phyloP scores from a whole-genome alignment of 2,113 vertebrate species.

The Sinocyclocheilus anshuiensis region DNA sequence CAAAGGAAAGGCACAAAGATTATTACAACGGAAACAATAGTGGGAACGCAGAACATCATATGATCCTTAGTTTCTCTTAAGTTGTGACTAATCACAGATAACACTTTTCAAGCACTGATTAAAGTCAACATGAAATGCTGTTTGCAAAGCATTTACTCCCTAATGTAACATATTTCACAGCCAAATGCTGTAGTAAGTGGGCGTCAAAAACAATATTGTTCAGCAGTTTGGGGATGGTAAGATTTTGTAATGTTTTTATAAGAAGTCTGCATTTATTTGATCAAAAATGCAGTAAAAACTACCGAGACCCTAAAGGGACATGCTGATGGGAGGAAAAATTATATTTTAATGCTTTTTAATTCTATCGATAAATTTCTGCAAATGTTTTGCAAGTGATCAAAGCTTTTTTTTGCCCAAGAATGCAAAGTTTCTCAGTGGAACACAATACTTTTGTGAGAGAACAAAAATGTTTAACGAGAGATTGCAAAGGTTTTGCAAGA shows the following conservation, averaged over 20 bases:
- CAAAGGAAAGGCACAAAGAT: conserved; percentile 39
- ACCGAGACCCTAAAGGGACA: not conserved
- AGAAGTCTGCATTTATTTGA: not conserved
- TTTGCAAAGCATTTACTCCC: not conserved
- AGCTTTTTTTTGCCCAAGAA: conserved; percentile 16
- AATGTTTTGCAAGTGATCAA: conserved; percentile 34
- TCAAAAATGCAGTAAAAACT: not conserved
- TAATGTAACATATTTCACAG: not conserved
- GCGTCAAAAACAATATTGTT: not conserved
- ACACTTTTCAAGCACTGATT: not conserved
- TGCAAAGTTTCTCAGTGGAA: too few species aligned
- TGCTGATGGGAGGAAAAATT: not conserved
- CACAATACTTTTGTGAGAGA: too few species aligned
- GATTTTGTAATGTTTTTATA: not conserved
- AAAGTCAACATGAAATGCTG: conserved; percentile 33
- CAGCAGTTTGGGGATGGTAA: not conserved
- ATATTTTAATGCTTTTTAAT: not conserved
- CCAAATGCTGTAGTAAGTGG: not conserved
- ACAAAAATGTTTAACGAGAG: too few species aligned
- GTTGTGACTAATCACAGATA: not conserved
- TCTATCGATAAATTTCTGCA: not conserved
- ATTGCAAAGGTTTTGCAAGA: too few species aligned
- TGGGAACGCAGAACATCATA: not conserved
- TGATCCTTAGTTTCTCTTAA: not conserved
- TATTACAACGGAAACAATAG: not conserved